phyloP scores from a whole-genome alignment of 2,888 invertebrate genomes.

The Philaethria dido region DNA sequence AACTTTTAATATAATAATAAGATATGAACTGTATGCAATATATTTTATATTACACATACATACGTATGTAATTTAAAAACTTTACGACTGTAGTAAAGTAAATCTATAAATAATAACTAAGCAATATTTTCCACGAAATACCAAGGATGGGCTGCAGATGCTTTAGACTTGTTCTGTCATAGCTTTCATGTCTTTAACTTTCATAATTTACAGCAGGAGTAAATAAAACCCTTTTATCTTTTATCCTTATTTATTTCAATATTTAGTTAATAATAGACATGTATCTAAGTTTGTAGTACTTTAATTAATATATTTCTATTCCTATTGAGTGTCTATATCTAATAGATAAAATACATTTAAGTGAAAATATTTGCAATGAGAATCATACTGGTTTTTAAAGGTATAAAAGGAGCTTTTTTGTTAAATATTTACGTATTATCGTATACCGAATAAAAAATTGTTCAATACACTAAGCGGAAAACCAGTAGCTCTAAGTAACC shows the following conservation, averaged over 20 bases:
- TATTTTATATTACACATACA: neutral
- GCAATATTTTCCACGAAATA: slow-evolving; percentile 26
- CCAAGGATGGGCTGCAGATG: slow-evolving; percentile 30
- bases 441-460: neutral
- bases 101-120: slow-evolving; percentile 22
- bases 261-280: neutral
- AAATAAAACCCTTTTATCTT: neutral
- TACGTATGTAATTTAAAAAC: slow-evolving; percentile 4
- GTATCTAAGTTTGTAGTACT: neutral
- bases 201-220: slow-evolving; percentile 1
- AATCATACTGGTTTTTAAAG: no score
- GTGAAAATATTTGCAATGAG: no score
- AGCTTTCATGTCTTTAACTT: slow-evolving; percentile 20
- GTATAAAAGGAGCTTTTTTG: no score
- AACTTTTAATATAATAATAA: neutral
- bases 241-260: neutral
- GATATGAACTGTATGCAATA: neutral
- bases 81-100: slow-evolving; percentile 20
- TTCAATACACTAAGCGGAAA: neutral
- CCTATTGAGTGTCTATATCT: no score
- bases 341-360: no score
- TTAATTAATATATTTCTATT: neutral
- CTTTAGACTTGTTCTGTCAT: slow-evolving; percentile 28
- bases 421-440: neutral
- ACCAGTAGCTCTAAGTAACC: slow-evolving; percentile 7